Evolutionary conservation across 1,140 invertebrate genomes (phyloP), one percentile per base, ranked within the genome.

Genomic region (Ceratitis capitata): DNA sequence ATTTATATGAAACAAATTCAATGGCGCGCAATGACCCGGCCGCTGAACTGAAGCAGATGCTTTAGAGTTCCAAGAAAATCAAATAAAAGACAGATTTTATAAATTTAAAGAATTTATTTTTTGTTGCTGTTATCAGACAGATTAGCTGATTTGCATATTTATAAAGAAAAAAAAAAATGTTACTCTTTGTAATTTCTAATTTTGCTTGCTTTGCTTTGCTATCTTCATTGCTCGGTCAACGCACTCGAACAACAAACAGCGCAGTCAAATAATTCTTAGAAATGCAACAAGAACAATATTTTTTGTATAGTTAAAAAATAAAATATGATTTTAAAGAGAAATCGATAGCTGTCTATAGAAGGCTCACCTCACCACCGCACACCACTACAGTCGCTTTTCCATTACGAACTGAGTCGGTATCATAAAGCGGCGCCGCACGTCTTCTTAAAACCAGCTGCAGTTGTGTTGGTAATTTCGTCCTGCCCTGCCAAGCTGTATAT

Each of bases 351-450:
- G 61, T 69, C 61, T 69, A 6, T 32, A 39, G 14, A 3, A 19
- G 58, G 2, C 2, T 29, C 58, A 14, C 12, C 45, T 7, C n/a
- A n/a, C n/a, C n/a, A 47, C 14, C 45, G 45, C 7, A 7, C 45
- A 47, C 45, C 45, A 47, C 45, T 47, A 9, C 1, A 1, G 7
- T 14, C 0, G n/a, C n/a, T n/a, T n/a, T n/a, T n/a, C n/a, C n/a
- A n/a, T n/a, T n/a, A n/a, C n/a, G n/a, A n/a, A n/a, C n/a, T n/a
- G n/a, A n/a, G n/a, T n/a, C n/a, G n/a, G n/a, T n/a, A n/a, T n/a
- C n/a, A n/a, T n/a, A n/a, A n/a, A 45, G 19, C 69, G 69, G 39
- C 39, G 69, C 64, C 29, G 35, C 69, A 78, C 69, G 69, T 78
- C 69, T 35, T 78, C 69, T 14, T 45, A 45, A 45, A 16, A 39